Percentiles rank a stretch among this genome's conserved stretches.
Evolutionary conservation across 2,888 invertebrate genomes (phyloP).

Genomic region (Drosophila diplacantha): DNA sequence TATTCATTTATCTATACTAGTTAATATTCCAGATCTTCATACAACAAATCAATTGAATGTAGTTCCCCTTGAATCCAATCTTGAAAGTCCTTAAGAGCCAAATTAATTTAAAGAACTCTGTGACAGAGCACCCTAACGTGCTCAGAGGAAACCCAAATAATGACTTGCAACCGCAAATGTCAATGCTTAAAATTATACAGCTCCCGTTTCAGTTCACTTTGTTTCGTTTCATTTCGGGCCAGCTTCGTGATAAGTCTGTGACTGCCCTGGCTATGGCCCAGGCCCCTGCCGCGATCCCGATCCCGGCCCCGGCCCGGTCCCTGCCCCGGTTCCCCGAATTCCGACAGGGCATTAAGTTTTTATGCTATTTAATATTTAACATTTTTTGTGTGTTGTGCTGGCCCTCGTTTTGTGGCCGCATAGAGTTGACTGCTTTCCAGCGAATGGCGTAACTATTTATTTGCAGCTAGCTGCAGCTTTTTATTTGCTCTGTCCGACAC

Average conservation of each 20-base stretch:
- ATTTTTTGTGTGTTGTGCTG: slow-evolving; percentile 36
- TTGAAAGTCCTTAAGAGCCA: no score
- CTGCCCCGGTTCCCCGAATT: slow-evolving; percentile 47
- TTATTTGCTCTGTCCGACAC: slow-evolving; percentile 63
- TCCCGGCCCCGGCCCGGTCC: not conserved
- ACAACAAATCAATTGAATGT: not conserved
- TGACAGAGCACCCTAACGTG: slow-evolving; percentile 12
- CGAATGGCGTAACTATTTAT: slow-evolving; percentile 62
- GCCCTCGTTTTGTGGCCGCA: slow-evolving; percentile 50
- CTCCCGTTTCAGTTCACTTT: slow-evolving; percentile 43
- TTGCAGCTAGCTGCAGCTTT: slow-evolving; percentile 46
- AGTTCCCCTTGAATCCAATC: not conserved
- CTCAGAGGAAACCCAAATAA: slow-evolving; percentile 52
- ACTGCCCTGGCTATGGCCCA: slow-evolving; percentile 2
- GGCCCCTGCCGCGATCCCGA: not conserved
- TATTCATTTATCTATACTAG: not conserved
- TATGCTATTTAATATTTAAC: slow-evolving; percentile 68
- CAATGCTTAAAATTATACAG: slow-evolving; percentile 71
- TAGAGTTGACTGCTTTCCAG: slow-evolving; percentile 60
- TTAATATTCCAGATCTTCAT: no score
- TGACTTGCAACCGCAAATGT: slow-evolving; percentile 70
- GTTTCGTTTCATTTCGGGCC: slow-evolving; percentile 25
- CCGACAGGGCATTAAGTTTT: slow-evolving; percentile 67
- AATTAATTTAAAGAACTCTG: not conserved
- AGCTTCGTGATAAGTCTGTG: slow-evolving; percentile 15